Evolutionary conservation across 1,140 invertebrate genomes (phyloP), one percentile per base, ranked within the genome.

Genomic region (Pseudomyrmex flavicornis): DNA sequence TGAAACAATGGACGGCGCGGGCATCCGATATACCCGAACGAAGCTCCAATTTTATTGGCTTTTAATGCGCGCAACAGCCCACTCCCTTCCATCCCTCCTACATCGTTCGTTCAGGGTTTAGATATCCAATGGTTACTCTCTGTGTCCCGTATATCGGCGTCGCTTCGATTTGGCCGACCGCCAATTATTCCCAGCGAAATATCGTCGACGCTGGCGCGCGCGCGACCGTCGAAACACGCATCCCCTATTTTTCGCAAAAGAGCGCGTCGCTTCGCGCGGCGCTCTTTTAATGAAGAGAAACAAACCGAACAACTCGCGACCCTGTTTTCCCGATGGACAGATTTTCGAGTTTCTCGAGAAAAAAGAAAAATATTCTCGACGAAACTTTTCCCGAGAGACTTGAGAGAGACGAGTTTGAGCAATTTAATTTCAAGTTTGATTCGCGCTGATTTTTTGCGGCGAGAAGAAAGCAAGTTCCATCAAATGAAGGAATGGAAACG

Each of bases 141-240:
- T 1, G 3, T 12, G 46, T 52, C 44, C 35, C 35, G 35, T 35
- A 35, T 35, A 35, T 35, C 35, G 35, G 10, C 20, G 15, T 69
- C 12, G 62, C 35, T 10, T 10, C 75, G 54, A 70, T 26, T 15
- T 50, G 56, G 66, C 12, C 44, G n/a, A 0, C 8, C 15, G 76
- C 76, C 76, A 80, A 59, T 72, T 80, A 80, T 80, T 35, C 46
- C 35, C 56, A 4, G 48, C 44, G 56, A 26, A 80, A 61, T 50
- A 35, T 50, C n/a, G 54, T 17, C 8, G 44, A 72, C 46, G 44
- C 35, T 59, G 20, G 44, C 7, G 44, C 48, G 17, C 7, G 65
- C 35, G 7, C 4, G 35, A 35, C 26, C 26, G n/a, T 10, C 56
- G 75, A 79, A 79, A 69, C 35, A 69, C 20, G 35, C 35, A 69